Conservation (phyloP, 2,888 invertebrate species). For the Nowickia ferox region DNA sequence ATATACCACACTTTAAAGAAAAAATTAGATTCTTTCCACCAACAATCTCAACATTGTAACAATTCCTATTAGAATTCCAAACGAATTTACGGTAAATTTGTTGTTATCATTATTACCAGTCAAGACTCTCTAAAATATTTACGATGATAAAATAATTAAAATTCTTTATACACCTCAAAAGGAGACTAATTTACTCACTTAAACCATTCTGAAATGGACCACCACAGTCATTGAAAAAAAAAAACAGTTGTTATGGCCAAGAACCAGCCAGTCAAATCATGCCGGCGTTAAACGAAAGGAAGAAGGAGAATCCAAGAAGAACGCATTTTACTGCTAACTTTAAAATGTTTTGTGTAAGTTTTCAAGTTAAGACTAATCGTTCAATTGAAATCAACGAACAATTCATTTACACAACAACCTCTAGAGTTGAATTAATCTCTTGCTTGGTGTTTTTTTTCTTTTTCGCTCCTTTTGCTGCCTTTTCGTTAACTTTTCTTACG, state of each 20-base stretch:
- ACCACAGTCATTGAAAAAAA: slow-evolving; percentile 57
- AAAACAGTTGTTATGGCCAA: slow-evolving; percentile 9
- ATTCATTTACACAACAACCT: slow-evolving; percentile 83
- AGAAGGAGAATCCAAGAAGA: slow-evolving; percentile 20
- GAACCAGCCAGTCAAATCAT: not conserved
- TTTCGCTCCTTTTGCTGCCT: not conserved
- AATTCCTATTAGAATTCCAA: slow-evolving; percentile 54
- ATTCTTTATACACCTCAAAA: slow-evolving; percentile 55
- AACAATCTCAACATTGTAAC: slow-evolving; percentile 22
- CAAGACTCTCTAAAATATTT: slow-evolving; percentile 55
- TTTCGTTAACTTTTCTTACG: not conserved
- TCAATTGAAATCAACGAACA: slow-evolving; percentile 82
- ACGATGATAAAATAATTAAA: slow-evolving; percentile 65
- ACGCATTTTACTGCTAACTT: slow-evolving; percentile 69
- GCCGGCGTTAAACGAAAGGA: not conserved
- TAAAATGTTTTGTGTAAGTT: slow-evolving; percentile 68
- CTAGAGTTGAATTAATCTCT: slow-evolving; percentile 62
- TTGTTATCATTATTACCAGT: slow-evolving; percentile 50
- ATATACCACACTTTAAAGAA: not conserved
- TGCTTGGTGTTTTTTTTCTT: not conserved
- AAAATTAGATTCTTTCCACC: not conserved
- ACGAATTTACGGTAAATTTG: slow-evolving; percentile 46
- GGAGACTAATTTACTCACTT: slow-evolving; percentile 54
- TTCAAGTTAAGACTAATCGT: slow-evolving; percentile 79
- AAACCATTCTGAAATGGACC: slow-evolving; percentile 50